These are phyloP conservation scores for Dicyrtomina minuta DNA, from an alignment of 2,888 invertebrate genomes.

Conservation along the genomic window DNA sequence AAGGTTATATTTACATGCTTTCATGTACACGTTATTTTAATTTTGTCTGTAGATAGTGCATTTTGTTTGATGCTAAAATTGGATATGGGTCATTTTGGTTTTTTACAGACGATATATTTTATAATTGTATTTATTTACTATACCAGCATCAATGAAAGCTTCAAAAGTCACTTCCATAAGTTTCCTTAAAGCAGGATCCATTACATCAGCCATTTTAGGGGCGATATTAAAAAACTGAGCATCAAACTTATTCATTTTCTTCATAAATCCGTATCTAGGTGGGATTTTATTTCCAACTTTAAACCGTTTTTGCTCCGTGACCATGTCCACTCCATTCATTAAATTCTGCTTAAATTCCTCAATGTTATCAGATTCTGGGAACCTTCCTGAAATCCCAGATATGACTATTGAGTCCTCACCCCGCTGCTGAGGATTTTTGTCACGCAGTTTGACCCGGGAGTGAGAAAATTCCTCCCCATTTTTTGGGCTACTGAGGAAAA, in stretches of 20 bases:
- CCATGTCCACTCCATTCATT: conserved; percentile 60
- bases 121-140: no score
- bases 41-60: no score
- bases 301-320: conserved; percentile 58
- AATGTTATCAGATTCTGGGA: conserved; percentile 61
- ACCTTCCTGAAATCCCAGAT: conserved; percentile 56
- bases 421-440: no score
- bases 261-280: background rate
- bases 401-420: conserved; percentile 54
- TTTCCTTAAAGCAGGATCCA: conserved; percentile 73
- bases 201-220: conserved; percentile 72
- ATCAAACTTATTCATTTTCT: conserved; percentile 69
- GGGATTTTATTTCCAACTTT: background rate
- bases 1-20: no score
- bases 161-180: conserved; percentile 76
- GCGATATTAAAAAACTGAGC: conserved; percentile 75
- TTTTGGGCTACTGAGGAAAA: no score
- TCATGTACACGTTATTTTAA: no score
- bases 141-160: conserved; percentile 70
- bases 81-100: no score
- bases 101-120: no score
- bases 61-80: no score
- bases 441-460: no score
- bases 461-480: no score
- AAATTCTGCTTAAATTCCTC: conserved; percentile 61